phyloP scores from a whole-genome alignment of 2,113 vertebrate genomes.

The Halichoeres trimaculatus region DNA sequence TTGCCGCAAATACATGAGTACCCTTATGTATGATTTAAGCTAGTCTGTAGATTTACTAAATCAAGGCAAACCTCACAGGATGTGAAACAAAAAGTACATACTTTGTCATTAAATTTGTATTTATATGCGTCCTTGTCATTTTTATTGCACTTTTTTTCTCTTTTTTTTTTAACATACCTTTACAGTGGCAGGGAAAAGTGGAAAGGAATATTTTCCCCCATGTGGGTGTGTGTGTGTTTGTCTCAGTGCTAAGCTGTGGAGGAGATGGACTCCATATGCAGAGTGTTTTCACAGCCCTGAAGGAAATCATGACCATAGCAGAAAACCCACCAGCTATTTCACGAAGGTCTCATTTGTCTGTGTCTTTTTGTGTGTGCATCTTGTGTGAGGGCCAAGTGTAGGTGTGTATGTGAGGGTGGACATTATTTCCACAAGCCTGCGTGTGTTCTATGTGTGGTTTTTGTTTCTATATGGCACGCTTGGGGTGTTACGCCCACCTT shows the following conservation, averaged over 20 bases:
- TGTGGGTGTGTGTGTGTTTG: constrained; percentile 55
- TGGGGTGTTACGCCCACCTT: constrained; percentile 56
- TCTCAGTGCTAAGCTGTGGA: constrained; percentile 70
- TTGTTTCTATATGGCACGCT: constrained; percentile 50
- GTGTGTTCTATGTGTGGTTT: constrained; percentile 61
- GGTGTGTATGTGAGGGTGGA: constrained; percentile 21
- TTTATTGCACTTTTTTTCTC: neutral
- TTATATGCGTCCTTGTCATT: constrained; percentile 5
- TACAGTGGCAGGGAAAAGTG: constrained; percentile 31
- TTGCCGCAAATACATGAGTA: constrained; percentile 6
- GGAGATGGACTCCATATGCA: constrained; percentile 82
- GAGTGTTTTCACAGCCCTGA: constrained; percentile 79
- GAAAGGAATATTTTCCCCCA: constrained; percentile 56
- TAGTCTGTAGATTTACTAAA: neutral
- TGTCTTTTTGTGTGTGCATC: constrained; percentile 64
- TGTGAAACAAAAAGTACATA: neutral
- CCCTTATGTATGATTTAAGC: neutral
- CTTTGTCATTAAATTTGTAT: constrained; percentile 1
- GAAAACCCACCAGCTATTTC: constrained; percentile 71
- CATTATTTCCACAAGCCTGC: constrained; percentile 59
- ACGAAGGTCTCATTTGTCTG: constrained; percentile 74
- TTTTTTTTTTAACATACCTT: constrained; percentile 13
- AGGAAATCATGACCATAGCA: constrained; percentile 79
- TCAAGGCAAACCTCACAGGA: constrained; percentile 3
- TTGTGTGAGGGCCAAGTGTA: constrained; percentile 33